Percentiles rank a stretch among this genome's conserved stretches.
phyloP scores from a whole-genome alignment of 2,797 vertebrate species.

The Chanos chanos region DNA sequence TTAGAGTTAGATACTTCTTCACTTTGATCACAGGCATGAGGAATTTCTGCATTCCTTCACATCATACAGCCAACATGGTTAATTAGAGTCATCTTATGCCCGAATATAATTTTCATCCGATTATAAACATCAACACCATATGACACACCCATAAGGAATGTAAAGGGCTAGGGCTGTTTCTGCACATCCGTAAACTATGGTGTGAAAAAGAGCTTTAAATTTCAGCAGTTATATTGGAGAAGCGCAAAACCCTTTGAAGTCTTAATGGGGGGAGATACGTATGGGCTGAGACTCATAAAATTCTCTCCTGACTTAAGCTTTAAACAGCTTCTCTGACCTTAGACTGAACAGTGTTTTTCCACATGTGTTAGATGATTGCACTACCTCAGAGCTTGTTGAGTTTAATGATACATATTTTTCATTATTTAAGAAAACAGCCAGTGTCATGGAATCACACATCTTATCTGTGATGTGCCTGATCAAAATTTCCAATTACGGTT shows the following conservation, averaged over 20 bases:
- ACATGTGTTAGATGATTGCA: too few species aligned
- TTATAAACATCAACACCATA: conserved; percentile 11
- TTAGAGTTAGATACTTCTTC: neutral
- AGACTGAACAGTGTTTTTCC: too few species aligned
- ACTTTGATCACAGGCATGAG: conserved; percentile 19
- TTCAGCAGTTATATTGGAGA: too few species aligned
- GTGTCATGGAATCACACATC: neutral
- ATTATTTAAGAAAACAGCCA: neutral
- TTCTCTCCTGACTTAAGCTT: too few species aligned
- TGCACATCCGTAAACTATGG: too few species aligned
- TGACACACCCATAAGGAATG: conserved; percentile 27
- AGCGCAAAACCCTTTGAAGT: too few species aligned
- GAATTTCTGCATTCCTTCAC: conserved; percentile 15
- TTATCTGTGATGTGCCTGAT: neutral
- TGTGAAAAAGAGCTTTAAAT: too few species aligned
- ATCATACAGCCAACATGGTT: conserved; percentile 7
- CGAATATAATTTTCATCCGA: conserved; percentile 32
- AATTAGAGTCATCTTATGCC: conserved; percentile 25
- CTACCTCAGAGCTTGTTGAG: neutral
- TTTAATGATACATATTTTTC: neutral
- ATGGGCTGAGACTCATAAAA: too few species aligned
- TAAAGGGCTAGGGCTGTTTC: too few species aligned
- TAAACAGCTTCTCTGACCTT: too few species aligned
- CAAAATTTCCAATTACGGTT: neutral
- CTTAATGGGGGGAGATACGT: too few species aligned